Base-by-base conservation (phyloP, 2,888 invertebrate species). In the Leptopilina myrica region DNA sequence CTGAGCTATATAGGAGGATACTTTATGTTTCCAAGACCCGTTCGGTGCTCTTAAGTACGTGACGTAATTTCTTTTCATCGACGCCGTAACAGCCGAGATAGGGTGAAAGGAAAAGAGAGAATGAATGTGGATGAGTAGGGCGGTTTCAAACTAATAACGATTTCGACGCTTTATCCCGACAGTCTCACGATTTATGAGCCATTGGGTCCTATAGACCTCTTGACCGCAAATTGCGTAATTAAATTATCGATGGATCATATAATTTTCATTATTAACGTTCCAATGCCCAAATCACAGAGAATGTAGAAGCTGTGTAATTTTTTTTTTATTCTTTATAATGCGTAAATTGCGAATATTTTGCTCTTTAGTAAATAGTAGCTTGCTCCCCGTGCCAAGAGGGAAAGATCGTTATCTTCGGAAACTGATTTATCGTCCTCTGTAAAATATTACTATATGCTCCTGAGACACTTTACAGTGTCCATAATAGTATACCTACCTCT, bases 191-290 rank as follows among this genome's bases (percentile, higher is more conserved):
- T 84, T 84, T 81, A 79, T 77, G 78, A 76, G 62, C 79, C 76
- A 77, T 76, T 59, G 75, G 59, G 78, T 76, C 78, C 78, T 69
- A 49, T 49, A 33, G 81, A 40, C 76, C 80, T 79, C 84, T 86
- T 85, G 81, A 84, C 83, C 82, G 84, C 75, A 76, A 84, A 84
- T 83, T 82, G 81, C 82, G 66, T 83, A 82, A 86, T 87, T 85
- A 81, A 73, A 86, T 86, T 84, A 84, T 65, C 82, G 49, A 82
- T 79, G 82, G 80, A 78, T 82, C 82, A 81, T 79, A 83, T 83
- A 82, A 82, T 82, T 83, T 69, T 62, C 73, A 43, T 82, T 80
- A 83, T 86, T 83, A 85, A 78, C 81, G 56, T 73, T 26, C 73
- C 73, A 26, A 53, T 20, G 11, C 12, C 78, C 26, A 12, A 69